These are phyloP conservation scores for Sweltsa coloradensis DNA, from an alignment of 1,140 invertebrate genomes.

Conservation along the genomic window DNA sequence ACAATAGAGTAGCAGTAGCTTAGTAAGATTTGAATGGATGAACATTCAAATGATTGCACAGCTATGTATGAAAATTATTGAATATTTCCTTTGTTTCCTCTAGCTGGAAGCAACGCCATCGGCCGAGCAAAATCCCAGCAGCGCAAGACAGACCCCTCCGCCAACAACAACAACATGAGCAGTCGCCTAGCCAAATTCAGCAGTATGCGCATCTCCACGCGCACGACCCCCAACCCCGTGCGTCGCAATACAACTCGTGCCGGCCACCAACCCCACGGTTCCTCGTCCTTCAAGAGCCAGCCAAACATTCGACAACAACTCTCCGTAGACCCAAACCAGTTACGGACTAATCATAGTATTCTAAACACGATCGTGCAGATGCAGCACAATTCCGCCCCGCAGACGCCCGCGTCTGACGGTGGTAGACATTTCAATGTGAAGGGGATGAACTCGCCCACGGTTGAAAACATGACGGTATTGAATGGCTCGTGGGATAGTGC, in stretches of 20 bases:
- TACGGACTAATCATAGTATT: background rate
- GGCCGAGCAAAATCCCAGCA: constrained; percentile 31
- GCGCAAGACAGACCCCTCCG: constrained; percentile 20
- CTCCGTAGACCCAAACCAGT: background rate
- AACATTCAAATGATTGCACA: background rate
- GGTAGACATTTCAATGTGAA: too few species aligned
- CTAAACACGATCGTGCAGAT: background rate
- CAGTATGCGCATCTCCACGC: constrained; percentile 35
- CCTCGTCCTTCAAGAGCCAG: constrained; percentile 21
- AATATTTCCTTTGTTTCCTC: background rate
- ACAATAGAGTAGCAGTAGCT: background rate
- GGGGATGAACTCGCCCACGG: too few species aligned
- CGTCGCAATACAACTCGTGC: constrained; percentile 37
- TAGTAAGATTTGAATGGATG: background rate
- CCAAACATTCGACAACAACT: constrained; percentile 30
- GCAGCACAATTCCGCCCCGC: constrained; percentile 8
- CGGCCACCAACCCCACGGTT: background rate
- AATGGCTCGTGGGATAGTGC: too few species aligned
- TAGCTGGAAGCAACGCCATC: constrained; percentile 22
- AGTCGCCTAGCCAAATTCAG: constrained; percentile 36
- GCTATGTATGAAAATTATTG: background rate
- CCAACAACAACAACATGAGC: too few species aligned
- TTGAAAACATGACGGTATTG: too few species aligned
- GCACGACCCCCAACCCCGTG: constrained; percentile 29
- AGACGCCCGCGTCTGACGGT: constrained; percentile 1